phyloP scores from a whole-genome alignment of 1,140 invertebrate species.

The Apolygus lucorum region DNA sequence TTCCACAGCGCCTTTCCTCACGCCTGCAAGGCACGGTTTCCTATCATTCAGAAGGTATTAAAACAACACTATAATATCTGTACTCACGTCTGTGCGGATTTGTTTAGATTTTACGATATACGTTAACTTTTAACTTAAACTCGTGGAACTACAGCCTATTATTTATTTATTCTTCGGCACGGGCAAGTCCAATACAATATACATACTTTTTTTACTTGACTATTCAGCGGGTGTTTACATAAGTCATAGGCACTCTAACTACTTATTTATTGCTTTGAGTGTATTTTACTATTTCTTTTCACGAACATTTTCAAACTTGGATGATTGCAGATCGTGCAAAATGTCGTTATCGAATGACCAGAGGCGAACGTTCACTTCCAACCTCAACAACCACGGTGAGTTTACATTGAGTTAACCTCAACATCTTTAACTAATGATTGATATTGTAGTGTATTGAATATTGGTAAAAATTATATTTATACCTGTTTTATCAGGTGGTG shows the following conservation, averaged over 20 bases:
- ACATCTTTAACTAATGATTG: neutral
- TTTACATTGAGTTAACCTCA: constrained; percentile 13
- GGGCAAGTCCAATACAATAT: no score
- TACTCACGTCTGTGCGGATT: no score
- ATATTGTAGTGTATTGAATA: neutral
- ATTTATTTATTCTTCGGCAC: no score
- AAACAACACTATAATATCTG: neutral
- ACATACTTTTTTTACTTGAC: no score
- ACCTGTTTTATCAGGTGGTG: neutral
- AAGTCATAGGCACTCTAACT: no score
- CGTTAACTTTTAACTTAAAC: no score
- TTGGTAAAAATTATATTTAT: neutral
- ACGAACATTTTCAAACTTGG: neutral
- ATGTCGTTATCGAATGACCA: constrained; percentile 23
- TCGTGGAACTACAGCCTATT: no score
- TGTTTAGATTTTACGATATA: no score
- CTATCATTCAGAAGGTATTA: constrained; percentile 23
- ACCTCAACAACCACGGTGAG: neutral
- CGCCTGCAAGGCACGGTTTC: constrained; percentile 27
- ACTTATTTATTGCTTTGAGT: no score
- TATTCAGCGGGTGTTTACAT: no score
- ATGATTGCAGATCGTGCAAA: constrained; percentile 16
- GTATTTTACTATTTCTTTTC: no score
- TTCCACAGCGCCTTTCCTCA: constrained; percentile 40
- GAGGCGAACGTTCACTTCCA: constrained; percentile 18